Percentiles rank a stretch among this genome's conserved stretches.
Conservation (phyloP, 2,113 vertebrate genomes). For the Falco punctatus region DNA sequence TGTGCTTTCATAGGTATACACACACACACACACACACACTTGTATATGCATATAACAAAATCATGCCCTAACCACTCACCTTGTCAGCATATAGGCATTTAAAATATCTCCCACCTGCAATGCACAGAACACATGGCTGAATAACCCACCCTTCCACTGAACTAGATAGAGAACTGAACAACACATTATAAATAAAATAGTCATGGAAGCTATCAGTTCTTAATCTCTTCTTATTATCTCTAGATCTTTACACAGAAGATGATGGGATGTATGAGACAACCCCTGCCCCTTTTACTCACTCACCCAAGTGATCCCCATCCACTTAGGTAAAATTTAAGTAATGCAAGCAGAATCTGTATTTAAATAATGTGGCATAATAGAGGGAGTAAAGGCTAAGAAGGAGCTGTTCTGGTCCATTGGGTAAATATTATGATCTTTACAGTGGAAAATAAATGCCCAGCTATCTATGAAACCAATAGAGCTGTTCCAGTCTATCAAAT, state of each 20-base stretch:
- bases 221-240: slow-evolving; percentile 12
- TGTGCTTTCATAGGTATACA: not conserved
- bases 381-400: slow-evolving; percentile 63
- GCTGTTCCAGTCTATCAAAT: slow-evolving; percentile 55
- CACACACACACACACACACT: not conserved
- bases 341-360: slow-evolving; percentile 32
- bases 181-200: slow-evolving; percentile 39
- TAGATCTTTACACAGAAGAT: not conserved
- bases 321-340: slow-evolving; percentile 38
- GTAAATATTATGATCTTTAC: slow-evolving; percentile 61
- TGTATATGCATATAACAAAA: not conserved
- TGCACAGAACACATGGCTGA: slow-evolving; percentile 15
- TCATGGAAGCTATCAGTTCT: not conserved
- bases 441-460: slow-evolving; percentile 60
- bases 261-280: slow-evolving; percentile 3
- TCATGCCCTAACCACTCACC: slow-evolving; percentile 48
- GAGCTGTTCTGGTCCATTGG: slow-evolving; percentile 64
- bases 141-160: slow-evolving; percentile 16
- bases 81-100: slow-evolving; percentile 22
- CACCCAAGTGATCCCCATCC: slow-evolving; percentile 19
- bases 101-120: slow-evolving; percentile 50
- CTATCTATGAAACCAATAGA: slow-evolving; percentile 59
- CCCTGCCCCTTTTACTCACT: slow-evolving; percentile 37
- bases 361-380: slow-evolving; percentile 64
- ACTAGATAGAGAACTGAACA: not conserved